phyloP scores from a whole-genome alignment of 2,888 invertebrate genomes.

The Osmoderma eremita region DNA sequence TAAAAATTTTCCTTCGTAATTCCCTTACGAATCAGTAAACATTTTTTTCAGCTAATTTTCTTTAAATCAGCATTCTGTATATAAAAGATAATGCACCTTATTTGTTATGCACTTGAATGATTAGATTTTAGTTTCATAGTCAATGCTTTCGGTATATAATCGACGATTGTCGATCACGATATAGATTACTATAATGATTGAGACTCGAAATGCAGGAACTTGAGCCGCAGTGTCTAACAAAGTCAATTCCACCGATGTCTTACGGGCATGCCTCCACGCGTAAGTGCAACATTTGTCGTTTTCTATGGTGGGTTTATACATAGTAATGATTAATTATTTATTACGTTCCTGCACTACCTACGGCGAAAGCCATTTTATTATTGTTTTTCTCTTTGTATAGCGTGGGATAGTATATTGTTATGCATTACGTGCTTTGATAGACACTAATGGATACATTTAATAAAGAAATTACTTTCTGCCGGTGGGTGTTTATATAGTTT shows the following conservation, averaged over 20 bases:
- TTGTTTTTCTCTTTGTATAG: background rate
- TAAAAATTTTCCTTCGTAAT: too few species aligned
- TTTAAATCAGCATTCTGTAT: slow-evolving; percentile 17
- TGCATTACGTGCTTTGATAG: background rate
- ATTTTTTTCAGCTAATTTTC: too few species aligned
- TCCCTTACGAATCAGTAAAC: too few species aligned
- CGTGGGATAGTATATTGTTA: background rate
- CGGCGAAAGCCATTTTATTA: slow-evolving; percentile 1
- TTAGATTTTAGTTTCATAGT: slow-evolving; percentile 44
- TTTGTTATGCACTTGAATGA: slow-evolving; percentile 40
- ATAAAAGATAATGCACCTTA: slow-evolving; percentile 34
- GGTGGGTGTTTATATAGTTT: too few species aligned
- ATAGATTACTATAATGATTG: slow-evolving; percentile 48
- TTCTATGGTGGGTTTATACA: background rate
- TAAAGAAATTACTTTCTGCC: background rate
- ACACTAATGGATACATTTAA: background rate
- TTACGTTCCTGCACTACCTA: slow-evolving; percentile 18
- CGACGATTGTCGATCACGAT: slow-evolving; percentile 49
- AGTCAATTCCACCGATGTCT: slow-evolving; percentile 39
- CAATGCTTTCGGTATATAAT: slow-evolving; percentile 46
- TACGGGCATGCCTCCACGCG: background rate
- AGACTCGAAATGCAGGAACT: slow-evolving; percentile 46
- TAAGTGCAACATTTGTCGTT: background rate
- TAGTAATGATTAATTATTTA: slow-evolving; percentile 21
- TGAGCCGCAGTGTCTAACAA: slow-evolving; percentile 25